These are phyloP conservation scores for human (Homo sapiens) DNA, from an alignment of 2,113 vertebrate species.

Conservation along the genomic window GRCh38 chr13:28850001-28850500, in stretches of 20 bases:
- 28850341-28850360: neutral
- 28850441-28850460: neutral
- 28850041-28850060: neutral
- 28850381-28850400: neutral
- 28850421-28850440: neutral
- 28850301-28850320: neutral
- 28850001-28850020: neutral
- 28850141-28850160: neutral
- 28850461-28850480: neutral
- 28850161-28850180: neutral
- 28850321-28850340: neutral
- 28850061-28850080: too few species aligned
- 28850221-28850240: neutral
- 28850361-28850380: neutral
- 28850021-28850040: neutral
- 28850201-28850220: neutral
- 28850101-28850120: neutral
- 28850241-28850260: neutral
- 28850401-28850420: neutral
- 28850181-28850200: neutral
- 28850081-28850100: neutral
- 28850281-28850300: accelerated
- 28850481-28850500: neutral
- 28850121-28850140: neutral
- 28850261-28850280: neutral